phyloP scores from a whole-genome alignment of 2,888 invertebrate genomes.

The Busseola fusca region DNA sequence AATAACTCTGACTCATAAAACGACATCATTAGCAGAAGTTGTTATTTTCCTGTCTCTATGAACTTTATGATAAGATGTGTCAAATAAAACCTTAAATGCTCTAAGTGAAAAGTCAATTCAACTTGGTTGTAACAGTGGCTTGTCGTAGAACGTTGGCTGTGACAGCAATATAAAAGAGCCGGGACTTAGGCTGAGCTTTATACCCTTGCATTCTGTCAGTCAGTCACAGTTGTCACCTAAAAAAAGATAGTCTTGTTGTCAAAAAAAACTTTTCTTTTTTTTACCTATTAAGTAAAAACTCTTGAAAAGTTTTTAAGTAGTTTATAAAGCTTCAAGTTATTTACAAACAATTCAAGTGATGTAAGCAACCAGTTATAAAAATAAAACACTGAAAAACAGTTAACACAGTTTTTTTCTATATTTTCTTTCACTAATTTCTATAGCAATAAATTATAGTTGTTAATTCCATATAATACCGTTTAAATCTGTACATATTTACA shows the following conservation, averaged over 20 bases:
- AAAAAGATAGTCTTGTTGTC: background rate
- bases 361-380: slow-evolving; percentile 10
- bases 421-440: slow-evolving; percentile 74
- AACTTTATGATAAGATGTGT: background rate
- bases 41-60: background rate
- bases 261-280: too few relatives aligned
- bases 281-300: background rate
- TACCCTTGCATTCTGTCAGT: background rate
- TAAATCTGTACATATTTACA: slow-evolving; percentile 77
- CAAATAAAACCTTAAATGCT: background rate
- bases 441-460: slow-evolving; percentile 77
- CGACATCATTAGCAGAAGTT: background rate
- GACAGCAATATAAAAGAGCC: background rate
- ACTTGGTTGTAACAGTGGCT: background rate
- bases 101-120: background rate
- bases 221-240: background rate
- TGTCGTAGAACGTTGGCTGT: background rate
- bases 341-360: background rate
- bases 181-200: background rate
- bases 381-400: slow-evolving; percentile 68
- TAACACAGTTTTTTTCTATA: slow-evolving; percentile 77
- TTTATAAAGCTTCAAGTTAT: background rate
- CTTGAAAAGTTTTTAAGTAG: background rate
- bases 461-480: slow-evolving; percentile 62
- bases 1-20: background rate